A percentile compares a stretch with the other conserved stretches of the same genome.
Evolutionary conservation across 1,140 invertebrate species (phyloP).

Genomic region (Diploscapter pachys): DNA sequence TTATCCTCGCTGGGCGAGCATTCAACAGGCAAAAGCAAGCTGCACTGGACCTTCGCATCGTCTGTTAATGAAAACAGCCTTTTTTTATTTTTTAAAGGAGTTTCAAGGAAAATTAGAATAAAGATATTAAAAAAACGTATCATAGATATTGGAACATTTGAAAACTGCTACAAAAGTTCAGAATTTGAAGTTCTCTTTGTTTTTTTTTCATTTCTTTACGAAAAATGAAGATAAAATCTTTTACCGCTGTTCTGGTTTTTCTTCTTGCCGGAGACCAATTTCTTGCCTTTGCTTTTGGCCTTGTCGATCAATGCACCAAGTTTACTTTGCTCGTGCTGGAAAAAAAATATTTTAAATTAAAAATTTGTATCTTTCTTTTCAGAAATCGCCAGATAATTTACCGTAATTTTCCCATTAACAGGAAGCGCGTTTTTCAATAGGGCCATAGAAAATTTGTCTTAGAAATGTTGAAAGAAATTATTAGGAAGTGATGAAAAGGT

Average conservation of each 20-base stretch:
- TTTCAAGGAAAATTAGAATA: too few relatives aligned
- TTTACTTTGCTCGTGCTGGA: slow-evolving; percentile 22
- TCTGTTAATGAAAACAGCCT: too few relatives aligned
- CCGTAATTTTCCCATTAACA: too few relatives aligned
- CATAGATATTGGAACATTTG: slow-evolving; percentile 2
- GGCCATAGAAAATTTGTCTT: background rate
- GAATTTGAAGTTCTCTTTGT: slow-evolving; percentile 15
- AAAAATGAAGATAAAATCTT: slow-evolving; percentile 4
- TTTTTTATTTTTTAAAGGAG: too few relatives aligned
- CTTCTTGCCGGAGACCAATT: slow-evolving; percentile 34
- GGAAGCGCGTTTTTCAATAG: too few relatives aligned
- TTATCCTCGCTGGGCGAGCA: too few relatives aligned
- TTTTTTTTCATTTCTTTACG: slow-evolving; percentile 5
- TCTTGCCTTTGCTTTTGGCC: slow-evolving; percentile 33
- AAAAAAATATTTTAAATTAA: background rate
- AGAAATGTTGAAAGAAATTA: background rate
- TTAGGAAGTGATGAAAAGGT: background rate
- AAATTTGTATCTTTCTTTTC: background rate
- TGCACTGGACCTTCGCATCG: too few relatives aligned
- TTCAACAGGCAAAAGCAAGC: too few relatives aligned
- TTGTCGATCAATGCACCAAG: slow-evolving; percentile 30
- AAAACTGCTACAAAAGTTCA: background rate
- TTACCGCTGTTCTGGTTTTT: slow-evolving; percentile 21
- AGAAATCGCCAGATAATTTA: too few relatives aligned
- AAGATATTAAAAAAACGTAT: background rate